Conservation (phyloP, 2,888 invertebrate genomes). For the Rotaria sp. region DNA sequence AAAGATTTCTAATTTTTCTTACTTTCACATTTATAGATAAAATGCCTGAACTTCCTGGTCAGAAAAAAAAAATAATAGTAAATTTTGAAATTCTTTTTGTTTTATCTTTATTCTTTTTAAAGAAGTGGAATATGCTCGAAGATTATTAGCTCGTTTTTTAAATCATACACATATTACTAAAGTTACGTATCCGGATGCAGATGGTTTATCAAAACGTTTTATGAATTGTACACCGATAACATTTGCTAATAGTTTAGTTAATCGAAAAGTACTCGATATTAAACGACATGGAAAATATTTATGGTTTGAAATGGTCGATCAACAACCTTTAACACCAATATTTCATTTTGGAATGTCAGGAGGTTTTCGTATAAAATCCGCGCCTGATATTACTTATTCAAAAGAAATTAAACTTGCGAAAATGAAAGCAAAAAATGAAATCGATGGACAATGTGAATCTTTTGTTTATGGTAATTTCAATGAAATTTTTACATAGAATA, state of each 20-base stretch:
- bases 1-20: too few relatives aligned
- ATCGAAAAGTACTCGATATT: background rate
- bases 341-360: constrained; percentile 29
- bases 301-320: constrained; percentile 17
- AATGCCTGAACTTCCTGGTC: constrained; percentile 7
- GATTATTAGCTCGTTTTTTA: background rate
- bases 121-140: constrained; percentile 21
- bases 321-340: background rate
- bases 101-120: background rate
- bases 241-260: background rate
- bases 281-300: constrained; percentile 27
- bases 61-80: background rate
- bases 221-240: background rate
- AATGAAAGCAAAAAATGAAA: constrained; percentile 21
- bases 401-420: background rate
- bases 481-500: background rate
- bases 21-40: background rate
- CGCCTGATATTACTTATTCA: background rate
- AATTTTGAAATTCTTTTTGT: background rate
- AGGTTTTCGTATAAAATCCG: constrained; percentile 11
- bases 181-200: constrained; percentile 9
- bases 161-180: background rate
- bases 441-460: constrained; percentile 17
- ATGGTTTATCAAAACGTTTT: background rate
- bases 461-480: background rate